Base-by-base conservation (phyloP, 1,140 invertebrate genomes). In the Hycleus cichorii region DNA sequence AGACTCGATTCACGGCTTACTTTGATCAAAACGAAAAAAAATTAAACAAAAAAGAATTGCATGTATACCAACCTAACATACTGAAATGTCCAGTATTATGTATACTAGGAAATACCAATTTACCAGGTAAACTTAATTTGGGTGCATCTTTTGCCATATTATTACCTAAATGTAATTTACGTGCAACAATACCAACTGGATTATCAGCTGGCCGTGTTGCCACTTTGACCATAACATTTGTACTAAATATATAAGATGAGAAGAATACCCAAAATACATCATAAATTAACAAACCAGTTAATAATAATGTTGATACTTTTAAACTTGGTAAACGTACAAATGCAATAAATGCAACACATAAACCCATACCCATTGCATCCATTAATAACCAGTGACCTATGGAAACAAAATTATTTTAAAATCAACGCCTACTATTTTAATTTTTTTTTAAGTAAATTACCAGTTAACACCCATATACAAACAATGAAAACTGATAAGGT, bases 211-310 rank as follows among this genome's bases (percentile, higher is more conserved):
- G 91, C 72, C 93, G 77, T 38, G 89, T 93, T 40, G 90, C 89
- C 49, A 91, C 90, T 80, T 96, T 96, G 54, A 98, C 94, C 95
- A 98, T 98, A 52, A 98, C 93, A 73, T 98, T 98, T 69, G 95
- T 93, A 77, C 92, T 97, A 80, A 97, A 98, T 71, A 98, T 95
- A 72, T 97, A 97, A 0, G 93, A 95, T 4, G 94, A 97, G 79
- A 97, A 97, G 77, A 98, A 97, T 24, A 97, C 95, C 95, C 95
- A 97, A 78, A 98, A 97, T 32, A 97, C 94, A 77, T 98, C 95
- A 73, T 98, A 98, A 46, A 98, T 89, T 44, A 97, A 84, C 64
- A 97, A 81, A 32, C 94, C 95, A 45, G 94, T 95, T 61, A 97
- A 82, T 52, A 97, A 81, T 59, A 97, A 77, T 11, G 95, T 97